Conservation (phyloP, 2,888 invertebrate genomes). For the Papilio demoleus region DNA sequence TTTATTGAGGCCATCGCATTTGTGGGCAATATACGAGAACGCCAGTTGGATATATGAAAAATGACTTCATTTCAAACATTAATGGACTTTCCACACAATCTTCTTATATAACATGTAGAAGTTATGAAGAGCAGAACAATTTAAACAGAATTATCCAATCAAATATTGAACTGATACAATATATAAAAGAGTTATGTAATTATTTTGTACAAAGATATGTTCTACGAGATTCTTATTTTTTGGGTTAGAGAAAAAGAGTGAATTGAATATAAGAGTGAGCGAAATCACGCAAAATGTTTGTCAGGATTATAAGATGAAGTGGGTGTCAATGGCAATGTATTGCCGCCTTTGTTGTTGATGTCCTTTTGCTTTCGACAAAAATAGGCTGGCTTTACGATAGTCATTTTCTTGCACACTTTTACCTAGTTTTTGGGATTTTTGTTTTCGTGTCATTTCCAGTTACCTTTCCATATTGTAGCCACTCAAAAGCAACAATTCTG, state of each 20-base stretch:
- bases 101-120: background rate
- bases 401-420: background rate
- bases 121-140: too few species aligned
- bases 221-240: background rate
- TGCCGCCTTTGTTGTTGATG: slow-evolving; percentile 31
- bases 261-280: slow-evolving; percentile 29
- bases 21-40: slow-evolving; percentile 16
- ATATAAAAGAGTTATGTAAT: too few species aligned
- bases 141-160: too few species aligned
- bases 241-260: slow-evolving; percentile 19
- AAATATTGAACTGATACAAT: too few species aligned
- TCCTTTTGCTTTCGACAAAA: slow-evolving; percentile 25
- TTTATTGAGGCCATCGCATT: slow-evolving; percentile 24
- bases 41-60: slow-evolving; percentile 11
- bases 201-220: too few species aligned
- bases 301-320: slow-evolving; percentile 38
- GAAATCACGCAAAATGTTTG: slow-evolving; percentile 33
- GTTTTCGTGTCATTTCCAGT: background rate
- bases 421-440: background rate
- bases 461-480: background rate
- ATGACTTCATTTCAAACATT: slow-evolving; percentile 9
- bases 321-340: slow-evolving; percentile 36
- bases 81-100: slow-evolving; percentile 7
- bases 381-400: slow-evolving; percentile 17
- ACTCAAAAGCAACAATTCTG: too few species aligned